Conservation (phyloP, 1,140 invertebrate species). For the Prorops nasuta region DNA sequence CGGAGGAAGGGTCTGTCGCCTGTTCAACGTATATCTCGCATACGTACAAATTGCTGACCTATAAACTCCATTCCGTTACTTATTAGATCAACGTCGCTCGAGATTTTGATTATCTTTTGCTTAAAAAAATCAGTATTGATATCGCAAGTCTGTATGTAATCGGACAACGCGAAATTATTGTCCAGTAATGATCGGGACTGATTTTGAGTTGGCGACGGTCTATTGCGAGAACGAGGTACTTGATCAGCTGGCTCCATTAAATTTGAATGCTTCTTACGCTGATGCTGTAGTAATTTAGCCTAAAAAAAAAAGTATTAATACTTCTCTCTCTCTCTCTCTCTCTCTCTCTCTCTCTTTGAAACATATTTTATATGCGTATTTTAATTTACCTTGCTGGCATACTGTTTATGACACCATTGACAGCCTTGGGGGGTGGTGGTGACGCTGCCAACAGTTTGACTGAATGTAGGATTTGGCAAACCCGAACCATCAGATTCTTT, state of each 20-base stretch:
- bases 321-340: no score
- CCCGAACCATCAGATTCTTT: slow-evolving; percentile 56
- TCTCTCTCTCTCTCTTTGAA: no score
- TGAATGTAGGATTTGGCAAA: slow-evolving; percentile 64
- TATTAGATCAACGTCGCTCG: slow-evolving; percentile 33
- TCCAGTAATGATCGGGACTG: slow-evolving; percentile 29
- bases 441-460: slow-evolving; percentile 71
- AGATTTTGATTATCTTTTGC: slow-evolving; percentile 40
- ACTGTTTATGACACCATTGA: slow-evolving; percentile 82
- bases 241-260: slow-evolving; percentile 53
- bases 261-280: slow-evolving; percentile 70
- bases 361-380: not conserved
- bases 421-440: slow-evolving; percentile 74
- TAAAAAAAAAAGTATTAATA: slow-evolving; percentile 13
- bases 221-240: slow-evolving; percentile 47
- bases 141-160: slow-evolving; percentile 34
- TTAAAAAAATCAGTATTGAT: slow-evolving; percentile 35
- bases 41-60: slow-evolving; percentile 44
- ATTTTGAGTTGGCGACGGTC: slow-evolving; percentile 45
- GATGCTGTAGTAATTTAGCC: slow-evolving; percentile 79
- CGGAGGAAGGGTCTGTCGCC: slow-evolving; percentile 15
- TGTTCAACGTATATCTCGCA: slow-evolving; percentile 52
- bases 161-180: slow-evolving; percentile 39
- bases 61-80: slow-evolving; percentile 34
- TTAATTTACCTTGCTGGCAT: slow-evolving; percentile 66